Percentiles rank a stretch among this genome's conserved stretches.
These are phyloP conservation scores for Torymus auratus DNA, from an alignment of 2,888 invertebrate species.

Conservation along the genomic window DNA sequence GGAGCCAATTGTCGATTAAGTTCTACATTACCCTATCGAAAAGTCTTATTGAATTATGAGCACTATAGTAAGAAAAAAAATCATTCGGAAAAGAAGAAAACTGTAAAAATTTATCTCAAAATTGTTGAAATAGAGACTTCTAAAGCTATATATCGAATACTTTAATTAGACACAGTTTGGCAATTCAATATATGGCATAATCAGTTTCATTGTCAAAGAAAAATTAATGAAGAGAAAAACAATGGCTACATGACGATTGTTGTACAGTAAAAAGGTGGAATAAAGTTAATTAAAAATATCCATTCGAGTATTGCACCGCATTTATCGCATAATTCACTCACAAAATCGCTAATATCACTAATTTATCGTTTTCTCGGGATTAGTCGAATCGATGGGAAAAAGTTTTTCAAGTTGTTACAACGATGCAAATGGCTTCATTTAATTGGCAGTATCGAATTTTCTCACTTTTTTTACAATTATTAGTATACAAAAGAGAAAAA, in stretches of 20 bases:
- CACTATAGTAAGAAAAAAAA: too few species aligned
- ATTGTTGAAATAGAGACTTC: slow-evolving; percentile 10
- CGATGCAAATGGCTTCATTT: slow-evolving; percentile 16
- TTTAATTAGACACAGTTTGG: slow-evolving; percentile 37
- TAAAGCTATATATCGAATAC: not conserved
- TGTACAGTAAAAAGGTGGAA: not conserved
- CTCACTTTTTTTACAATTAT: slow-evolving; percentile 20
- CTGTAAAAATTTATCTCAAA: too few species aligned
- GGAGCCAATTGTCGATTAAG: not conserved
- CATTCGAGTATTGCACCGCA: slow-evolving; percentile 34
- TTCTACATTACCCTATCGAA: too few species aligned
- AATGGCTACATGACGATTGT: slow-evolving; percentile 36
- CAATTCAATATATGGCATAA: slow-evolving; percentile 53
- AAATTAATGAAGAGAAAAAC: slow-evolving; percentile 4
- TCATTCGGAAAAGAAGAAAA: too few species aligned
- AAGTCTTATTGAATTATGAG: too few species aligned
- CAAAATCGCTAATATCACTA: slow-evolving; percentile 48
- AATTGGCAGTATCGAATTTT: slow-evolving; percentile 46
- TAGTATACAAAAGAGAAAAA: not conserved
- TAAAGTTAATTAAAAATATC: slow-evolving; percentile 27
- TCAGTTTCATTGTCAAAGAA: slow-evolving; percentile 15
- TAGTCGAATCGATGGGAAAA: slow-evolving; percentile 4
- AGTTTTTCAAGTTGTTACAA: not conserved
- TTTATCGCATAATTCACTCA: slow-evolving; percentile 30
- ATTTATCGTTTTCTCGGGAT: slow-evolving; percentile 23